Base-by-base conservation (phyloP, 2,888 invertebrate species). In the Drosophila aldrichi region DNA sequence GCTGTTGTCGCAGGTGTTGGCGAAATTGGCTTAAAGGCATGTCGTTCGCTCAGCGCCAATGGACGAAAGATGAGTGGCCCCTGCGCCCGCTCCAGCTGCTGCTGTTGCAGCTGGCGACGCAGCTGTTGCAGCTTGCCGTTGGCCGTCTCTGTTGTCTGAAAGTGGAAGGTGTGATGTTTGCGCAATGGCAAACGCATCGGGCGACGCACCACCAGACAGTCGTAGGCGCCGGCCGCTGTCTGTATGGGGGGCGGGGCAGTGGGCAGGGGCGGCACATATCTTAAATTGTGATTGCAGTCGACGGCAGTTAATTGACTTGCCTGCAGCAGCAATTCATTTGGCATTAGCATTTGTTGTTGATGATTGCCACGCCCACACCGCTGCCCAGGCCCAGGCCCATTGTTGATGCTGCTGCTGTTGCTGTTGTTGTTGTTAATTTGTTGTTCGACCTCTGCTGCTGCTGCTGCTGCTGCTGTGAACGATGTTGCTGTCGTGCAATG, bases 121-220 rank as follows among this genome's bases (percentile, higher is more conserved):
- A 91, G 77, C 68, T 88, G 89, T 55, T 90, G 90, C 77, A 92
- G 69, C 73, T 89, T 89, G 70, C 91, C 92, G 58, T 91, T 90
- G 62, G 92, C 91, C 51, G 92, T 92, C 75, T 92, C 91, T 38
- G 91, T 91, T 61, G 89, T 89, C 80, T 93, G 92, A 65, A 93
- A 93, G 79, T 93, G 93, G 79, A 93, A 93, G 68, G 92, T 93
- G 77, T 93, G 93, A 87, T 93, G 92, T 87, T 93, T 93, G 34
- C 93, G 92, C 70, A 93, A 61, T 12, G 93, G 93, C 68, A 93
- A 68, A 41, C 91, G 92, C 64, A 92, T 82, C 36, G 92, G 92
- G 5, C 92, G 88, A 55, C 85, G 77, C 49, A 74, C 89, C 51
- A 88, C 90, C 44, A 87, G 43, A 29, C 79, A 77, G 43, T 89